Evolutionary conservation across 2,797 vertebrate genomes (phyloP).

Genomic region (Anguilla pacifica): DNA sequence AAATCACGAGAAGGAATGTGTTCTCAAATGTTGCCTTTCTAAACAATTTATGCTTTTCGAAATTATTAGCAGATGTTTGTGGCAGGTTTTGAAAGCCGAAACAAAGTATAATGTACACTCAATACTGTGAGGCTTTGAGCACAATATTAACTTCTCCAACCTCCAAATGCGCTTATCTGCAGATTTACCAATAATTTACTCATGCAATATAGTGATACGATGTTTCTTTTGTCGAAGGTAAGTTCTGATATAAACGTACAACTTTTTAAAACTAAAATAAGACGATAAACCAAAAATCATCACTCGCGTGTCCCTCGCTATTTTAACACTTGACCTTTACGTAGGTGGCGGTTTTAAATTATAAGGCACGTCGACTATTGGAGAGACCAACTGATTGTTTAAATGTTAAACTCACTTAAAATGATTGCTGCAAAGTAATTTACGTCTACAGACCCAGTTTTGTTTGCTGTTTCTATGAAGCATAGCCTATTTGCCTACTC

Average conservation of each 20-base stretch:
- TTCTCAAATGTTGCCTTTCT: constrained; percentile 54
- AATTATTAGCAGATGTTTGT: constrained; percentile 74
- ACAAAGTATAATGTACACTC: constrained; percentile 45
- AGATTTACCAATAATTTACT: background rate
- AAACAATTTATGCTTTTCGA: constrained; percentile 68
- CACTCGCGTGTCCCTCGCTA: background rate
- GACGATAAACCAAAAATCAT: background rate
- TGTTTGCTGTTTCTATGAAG: background rate
- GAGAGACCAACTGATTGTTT: constrained; percentile 16
- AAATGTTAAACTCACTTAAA: background rate
- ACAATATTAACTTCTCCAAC: constrained; percentile 36
- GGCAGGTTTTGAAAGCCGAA: constrained; percentile 53
- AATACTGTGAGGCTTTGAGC: constrained; percentile 46
- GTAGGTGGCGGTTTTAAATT: constrained; percentile 25
- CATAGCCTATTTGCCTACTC: background rate
- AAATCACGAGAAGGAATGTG: constrained; percentile 52
- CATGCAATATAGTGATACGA: background rate
- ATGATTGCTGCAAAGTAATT: background rate
- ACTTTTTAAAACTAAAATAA: constrained; percentile 2
- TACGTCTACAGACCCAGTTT: background rate
- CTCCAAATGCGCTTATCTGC: constrained; percentile 20
- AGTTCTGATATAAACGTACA: background rate
- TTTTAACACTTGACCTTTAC: constrained; percentile 17
- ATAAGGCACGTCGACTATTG: constrained; percentile 5
- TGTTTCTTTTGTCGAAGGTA: background rate